Evolutionary conservation across 2,113 vertebrate species (phyloP), one percentile per base, ranked within the genome.

Genomic region (Acanthochromis polyacanthus): DNA sequence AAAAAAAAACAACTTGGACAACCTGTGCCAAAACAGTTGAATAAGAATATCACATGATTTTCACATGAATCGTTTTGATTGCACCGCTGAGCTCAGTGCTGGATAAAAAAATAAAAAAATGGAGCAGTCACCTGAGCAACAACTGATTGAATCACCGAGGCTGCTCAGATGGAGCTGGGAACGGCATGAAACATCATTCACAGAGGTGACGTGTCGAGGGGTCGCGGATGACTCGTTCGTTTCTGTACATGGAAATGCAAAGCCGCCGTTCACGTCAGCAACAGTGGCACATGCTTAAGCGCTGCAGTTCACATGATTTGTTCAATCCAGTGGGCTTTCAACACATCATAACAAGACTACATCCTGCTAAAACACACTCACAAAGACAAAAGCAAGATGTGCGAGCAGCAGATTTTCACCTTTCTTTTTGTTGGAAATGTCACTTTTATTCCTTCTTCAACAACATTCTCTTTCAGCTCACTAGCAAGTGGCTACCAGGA

Each of bases 11-110:
- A 84, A 86, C 66, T 23, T 25, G 22, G 69, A 65, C 67, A 73
- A 68, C 60, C 57, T 80, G 53, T 9, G 32, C 16, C 48, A 7
- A 75, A 57, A 68, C 53, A 71, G 58, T 32, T 20, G 32, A 67
- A 81, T 32, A 74, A 69, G 77, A 67, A 6, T 1, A 81, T 66
- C 19, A 25, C 20, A n/a, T 70, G 71, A 78, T 81, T 87, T 83
- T 71, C 70, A 86, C 64, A 74, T 78, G 71, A 88, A 88, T 64
- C 55, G 32, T 11, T 73, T 43, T 76, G 81, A 86, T 81, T 78
- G 67, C 38, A 3, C 22, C 6, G 16, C 51, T 76, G 12, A 32
- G n/a, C n/a, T 51, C 36, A 11, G 12, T 12, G 58, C 59, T 22
- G 28, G 23, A 28, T 22, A 62, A 25, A 22, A 10, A 9, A 22